Evolutionary conservation across 2,113 vertebrate genomes (phyloP).

Genomic region (Myotis brandtii): DNA sequence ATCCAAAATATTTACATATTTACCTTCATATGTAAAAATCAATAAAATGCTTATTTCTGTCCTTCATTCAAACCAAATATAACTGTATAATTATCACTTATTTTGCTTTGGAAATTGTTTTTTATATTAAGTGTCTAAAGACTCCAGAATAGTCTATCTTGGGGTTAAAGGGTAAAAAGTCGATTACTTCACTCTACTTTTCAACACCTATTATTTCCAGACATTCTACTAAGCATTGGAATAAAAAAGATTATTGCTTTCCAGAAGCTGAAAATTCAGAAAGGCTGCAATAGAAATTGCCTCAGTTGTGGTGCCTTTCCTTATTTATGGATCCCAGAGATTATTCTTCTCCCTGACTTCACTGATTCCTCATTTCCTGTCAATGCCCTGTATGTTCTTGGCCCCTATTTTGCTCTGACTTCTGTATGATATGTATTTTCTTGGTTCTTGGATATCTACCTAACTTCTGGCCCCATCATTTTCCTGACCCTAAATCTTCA

Average conservation of each 20-base stretch:
- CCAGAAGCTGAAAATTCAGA: slow-evolving; percentile 56
- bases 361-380: slow-evolving; percentile 56
- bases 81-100: neutral
- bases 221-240: neutral
- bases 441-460: neutral
- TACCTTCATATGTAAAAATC: neutral
- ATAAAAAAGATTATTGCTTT: slow-evolving; percentile 17
- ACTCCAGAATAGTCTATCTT: neutral
- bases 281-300: neutral
- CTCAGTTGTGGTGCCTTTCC: neutral
- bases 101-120: neutral
- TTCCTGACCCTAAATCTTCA: neutral
- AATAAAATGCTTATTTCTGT: neutral
- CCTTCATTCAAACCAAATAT: neutral
- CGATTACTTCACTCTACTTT: neutral
- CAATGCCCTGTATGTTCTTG: neutral
- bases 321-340: neutral
- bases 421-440: neutral
- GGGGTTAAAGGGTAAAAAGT: neutral
- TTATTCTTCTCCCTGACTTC: slow-evolving; percentile 55
- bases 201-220: neutral
- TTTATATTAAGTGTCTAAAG: neutral
- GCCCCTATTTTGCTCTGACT: neutral
- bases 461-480: neutral
- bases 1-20: neutral